Evolutionary conservation across 1,140 invertebrate genomes (phyloP), one percentile per base, ranked within the genome.

Genomic region (Thereuonema tuberculata): DNA sequence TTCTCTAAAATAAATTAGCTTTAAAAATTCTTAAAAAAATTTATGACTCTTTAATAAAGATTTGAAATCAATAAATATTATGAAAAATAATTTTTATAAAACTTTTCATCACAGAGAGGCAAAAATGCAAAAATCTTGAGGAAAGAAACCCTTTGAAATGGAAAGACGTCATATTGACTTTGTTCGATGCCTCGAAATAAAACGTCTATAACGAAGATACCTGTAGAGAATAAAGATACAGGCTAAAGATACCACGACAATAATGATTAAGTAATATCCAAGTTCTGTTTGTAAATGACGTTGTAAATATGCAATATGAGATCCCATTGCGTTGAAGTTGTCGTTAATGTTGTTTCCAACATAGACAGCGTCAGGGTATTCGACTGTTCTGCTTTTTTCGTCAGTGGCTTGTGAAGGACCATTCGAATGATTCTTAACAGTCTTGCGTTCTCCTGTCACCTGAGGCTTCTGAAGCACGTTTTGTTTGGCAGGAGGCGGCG

Each of bases 221-320:
- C 27, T 20, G 24, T 54, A 59, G 9, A 59, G 27, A 14, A 59
- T 50, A 15, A 61, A 28, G 49, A 63, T 49, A 21, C 64, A 55
- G 2, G 64, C 53, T 15, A 63, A 49, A 5, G 58, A 59, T 9
- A 59, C 28, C 9, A 54, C n/a, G 17, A 53, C 23, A 14, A 59
- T 53, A 3, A 63, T 28, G 9, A 64, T 53, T 15, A 64, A 31
- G 24, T 37, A 26, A 43, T 65, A 59, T 37, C 60, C 63, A 24
- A 65, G 46, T 14, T 60, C 60, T 12, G 21, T 55, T 31, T 29
- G 43, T 1, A 49, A 24, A 12, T 55, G 24, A 9, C 17, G 24
- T 5, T 55, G 53, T 5, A 55, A 27, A 14, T 26, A 9, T 14
- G 14, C 3, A 27, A 55, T 26, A 12, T 55, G 53, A 55, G 27